Percentiles rank a stretch among this genome's conserved stretches.
Evolutionary conservation across 2,888 invertebrate species (phyloP).

Genomic region (Drosophila longiperda): DNA sequence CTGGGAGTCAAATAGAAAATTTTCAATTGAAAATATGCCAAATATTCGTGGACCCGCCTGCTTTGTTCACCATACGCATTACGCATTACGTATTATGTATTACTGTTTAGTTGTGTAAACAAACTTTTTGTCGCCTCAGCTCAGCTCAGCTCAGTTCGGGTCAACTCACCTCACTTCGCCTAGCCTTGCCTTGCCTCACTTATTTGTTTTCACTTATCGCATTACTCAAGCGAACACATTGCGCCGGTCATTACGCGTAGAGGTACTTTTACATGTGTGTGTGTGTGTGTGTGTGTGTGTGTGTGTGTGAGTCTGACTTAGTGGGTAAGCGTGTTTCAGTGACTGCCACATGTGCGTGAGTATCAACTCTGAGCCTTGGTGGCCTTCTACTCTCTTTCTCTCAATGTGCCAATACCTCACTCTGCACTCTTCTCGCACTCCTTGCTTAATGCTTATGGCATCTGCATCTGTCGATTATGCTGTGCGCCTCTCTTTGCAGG

Average conservation of each 20-base stretch:
- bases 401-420: background rate
- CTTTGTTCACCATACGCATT: conserved; percentile 51
- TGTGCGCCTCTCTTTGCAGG: conserved; percentile 14
- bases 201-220: conserved; percentile 78
- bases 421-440: conserved; percentile 5
- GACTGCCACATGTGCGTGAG: conserved; percentile 31
- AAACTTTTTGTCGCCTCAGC: conserved; percentile 60
- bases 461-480: conserved; percentile 66
- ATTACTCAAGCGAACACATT: conserved; percentile 44
- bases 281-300: no score
- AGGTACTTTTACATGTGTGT: background rate
- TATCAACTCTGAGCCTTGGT: conserved; percentile 33
- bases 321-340: conserved; percentile 12
- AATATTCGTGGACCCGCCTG: conserved; percentile 31
- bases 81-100: conserved; percentile 19
- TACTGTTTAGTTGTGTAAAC: conserved; percentile 71
- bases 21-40: conserved; percentile 48
- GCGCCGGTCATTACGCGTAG: conserved; percentile 51
- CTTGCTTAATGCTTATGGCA: conserved; percentile 34
- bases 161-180: background rate
- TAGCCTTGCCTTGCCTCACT: conserved; percentile 45
- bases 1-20: conserved; percentile 39
- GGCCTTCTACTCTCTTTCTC: conserved; percentile 27
- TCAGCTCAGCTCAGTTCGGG: background rate
- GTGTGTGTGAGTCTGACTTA: background rate